Evolutionary conservation across 2,113 vertebrate genomes (phyloP).

Genomic region (Pelecanus crispus): DNA sequence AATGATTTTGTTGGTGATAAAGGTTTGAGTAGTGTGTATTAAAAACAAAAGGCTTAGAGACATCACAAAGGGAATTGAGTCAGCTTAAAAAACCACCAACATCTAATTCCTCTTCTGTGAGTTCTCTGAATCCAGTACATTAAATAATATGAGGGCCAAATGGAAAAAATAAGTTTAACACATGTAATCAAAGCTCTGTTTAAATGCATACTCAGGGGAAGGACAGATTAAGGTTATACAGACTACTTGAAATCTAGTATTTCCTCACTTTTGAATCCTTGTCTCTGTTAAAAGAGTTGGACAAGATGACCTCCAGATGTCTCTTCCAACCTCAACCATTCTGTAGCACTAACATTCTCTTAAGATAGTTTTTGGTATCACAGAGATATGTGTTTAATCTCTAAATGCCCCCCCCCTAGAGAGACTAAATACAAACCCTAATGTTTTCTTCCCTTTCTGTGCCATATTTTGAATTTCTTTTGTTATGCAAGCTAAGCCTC

Average conservation of each 20-base stretch:
- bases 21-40: neutral
- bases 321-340: neutral
- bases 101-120: neutral
- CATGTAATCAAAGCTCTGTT: neutral
- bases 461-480: neutral
- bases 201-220: neutral
- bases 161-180: neutral
- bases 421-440: neutral
- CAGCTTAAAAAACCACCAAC: neutral
- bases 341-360: neutral
- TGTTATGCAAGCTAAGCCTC: conserved; percentile 6
- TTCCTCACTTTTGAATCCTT: neutral
- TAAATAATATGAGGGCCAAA: neutral
- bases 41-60: neutral
- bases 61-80: neutral
- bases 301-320: neutral
- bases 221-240: neutral
- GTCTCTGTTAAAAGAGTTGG: neutral
- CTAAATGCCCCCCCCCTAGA: neutral
- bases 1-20: neutral
- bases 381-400: neutral
- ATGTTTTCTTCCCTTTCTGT: neutral
- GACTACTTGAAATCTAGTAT: neutral
- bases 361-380: neutral
- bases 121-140: neutral